These are phyloP conservation scores for Campoplex nolae DNA, from an alignment of 2,888 invertebrate genomes.

Conservation along the genomic window DNA sequence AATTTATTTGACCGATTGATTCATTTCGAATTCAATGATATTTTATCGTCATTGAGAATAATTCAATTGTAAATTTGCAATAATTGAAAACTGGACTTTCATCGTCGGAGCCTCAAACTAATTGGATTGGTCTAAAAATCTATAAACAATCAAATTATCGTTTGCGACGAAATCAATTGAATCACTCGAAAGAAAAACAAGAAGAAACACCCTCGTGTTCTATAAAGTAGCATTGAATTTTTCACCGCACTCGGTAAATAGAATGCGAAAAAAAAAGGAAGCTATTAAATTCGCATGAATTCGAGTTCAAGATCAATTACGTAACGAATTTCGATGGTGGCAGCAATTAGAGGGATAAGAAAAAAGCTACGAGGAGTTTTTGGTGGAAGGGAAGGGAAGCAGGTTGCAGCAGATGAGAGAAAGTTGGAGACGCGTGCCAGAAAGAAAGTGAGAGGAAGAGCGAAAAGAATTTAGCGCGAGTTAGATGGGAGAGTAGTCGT, in stretches of 20 bases:
- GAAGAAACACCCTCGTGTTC: not conserved
- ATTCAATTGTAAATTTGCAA: not conserved
- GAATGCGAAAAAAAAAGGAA: not conserved
- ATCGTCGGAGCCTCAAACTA: not conserved
- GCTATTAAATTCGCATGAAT: not conserved
- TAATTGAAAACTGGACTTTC: not conserved
- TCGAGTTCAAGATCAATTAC: not conserved
- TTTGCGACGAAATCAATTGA: not conserved
- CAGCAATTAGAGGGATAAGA: constrained; percentile 28
- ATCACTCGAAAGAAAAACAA: not conserved
- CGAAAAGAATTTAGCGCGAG: constrained; percentile 67
- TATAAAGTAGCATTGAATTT: not conserved
- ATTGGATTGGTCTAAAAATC: not conserved
- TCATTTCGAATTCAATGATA: not conserved
- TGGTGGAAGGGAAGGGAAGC: constrained; percentile 1
- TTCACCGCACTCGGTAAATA: not conserved
- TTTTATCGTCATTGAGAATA: not conserved
- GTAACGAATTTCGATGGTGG: constrained; percentile 19
- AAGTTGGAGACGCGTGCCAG: constrained; percentile 64
- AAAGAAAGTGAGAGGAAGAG: constrained; percentile 61
- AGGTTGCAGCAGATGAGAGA: constrained; percentile 32
- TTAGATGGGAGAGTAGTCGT: constrained; percentile 49
- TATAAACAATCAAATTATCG: not conserved
- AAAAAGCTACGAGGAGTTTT: constrained; percentile 37
- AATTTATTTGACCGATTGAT: no score